phyloP scores from a whole-genome alignment of 2,113 vertebrate species.

The Zosterops pallidus region DNA sequence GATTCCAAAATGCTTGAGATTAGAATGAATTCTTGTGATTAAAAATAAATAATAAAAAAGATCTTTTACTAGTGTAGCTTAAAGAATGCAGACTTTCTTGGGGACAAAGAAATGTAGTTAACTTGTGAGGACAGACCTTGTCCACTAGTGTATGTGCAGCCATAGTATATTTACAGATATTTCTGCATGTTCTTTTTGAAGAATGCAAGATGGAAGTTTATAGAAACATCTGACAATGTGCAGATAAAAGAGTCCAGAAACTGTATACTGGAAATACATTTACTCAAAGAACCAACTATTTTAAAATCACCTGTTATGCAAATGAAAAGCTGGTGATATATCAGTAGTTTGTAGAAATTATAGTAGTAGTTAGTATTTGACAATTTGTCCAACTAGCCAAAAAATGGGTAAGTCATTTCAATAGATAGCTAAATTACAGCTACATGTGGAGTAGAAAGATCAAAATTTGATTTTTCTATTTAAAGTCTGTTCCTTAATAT shows the following conservation, averaged over 20 bases:
- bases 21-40: background rate
- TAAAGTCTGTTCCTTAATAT: background rate
- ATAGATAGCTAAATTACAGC: background rate
- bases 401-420: background rate
- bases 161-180: background rate
- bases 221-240: background rate
- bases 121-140: background rate
- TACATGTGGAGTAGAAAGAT: background rate
- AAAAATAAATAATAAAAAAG: background rate
- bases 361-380: background rate
- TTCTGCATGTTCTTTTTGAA: background rate
- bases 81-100: background rate
- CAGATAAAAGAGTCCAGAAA: background rate
- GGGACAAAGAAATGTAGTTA: background rate
- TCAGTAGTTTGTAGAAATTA: background rate
- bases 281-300: background rate
- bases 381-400: background rate
- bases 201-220: background rate
- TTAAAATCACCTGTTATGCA: background rate
- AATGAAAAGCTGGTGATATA: background rate
- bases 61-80: background rate
- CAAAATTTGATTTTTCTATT: background rate
- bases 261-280: background rate
- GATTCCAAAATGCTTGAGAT: background rate
- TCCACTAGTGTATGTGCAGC: background rate